phyloP scores from a whole-genome alignment of 2,797 vertebrate species.

The Odontamblyopus rebecca region DNA sequence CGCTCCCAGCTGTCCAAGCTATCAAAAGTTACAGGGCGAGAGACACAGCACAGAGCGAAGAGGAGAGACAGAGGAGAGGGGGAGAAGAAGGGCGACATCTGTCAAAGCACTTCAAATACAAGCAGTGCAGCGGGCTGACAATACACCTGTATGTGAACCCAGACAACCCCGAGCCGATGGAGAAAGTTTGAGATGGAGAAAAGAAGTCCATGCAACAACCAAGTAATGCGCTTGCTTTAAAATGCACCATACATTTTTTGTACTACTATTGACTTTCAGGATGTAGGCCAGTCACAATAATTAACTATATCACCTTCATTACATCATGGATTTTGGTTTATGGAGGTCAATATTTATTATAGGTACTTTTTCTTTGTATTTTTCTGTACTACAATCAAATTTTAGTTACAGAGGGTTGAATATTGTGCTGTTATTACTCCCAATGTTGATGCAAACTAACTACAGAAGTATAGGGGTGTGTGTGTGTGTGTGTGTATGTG shows the following conservation, averaged over 20 bases:
- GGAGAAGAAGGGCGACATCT: slow-evolving; percentile 37
- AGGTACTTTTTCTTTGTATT: no score
- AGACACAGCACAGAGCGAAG: slow-evolving; percentile 22
- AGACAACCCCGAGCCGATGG: slow-evolving; percentile 6
- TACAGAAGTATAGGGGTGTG: no score
- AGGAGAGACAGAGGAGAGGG: slow-evolving; percentile 14
- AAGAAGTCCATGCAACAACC: slow-evolving; percentile 1
- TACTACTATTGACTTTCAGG: background rate
- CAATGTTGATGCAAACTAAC: no score
- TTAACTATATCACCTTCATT: no score
- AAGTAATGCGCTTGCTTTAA: background rate
- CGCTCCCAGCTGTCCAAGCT: slow-evolving; percentile 64
- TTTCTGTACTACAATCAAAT: no score
- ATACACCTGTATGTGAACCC: slow-evolving; percentile 11
- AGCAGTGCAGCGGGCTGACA: slow-evolving; percentile 12
- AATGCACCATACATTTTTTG: background rate
- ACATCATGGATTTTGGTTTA: no score
- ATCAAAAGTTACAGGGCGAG: slow-evolving; percentile 47
- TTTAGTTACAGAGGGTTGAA: no score
- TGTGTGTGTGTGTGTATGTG: no score
- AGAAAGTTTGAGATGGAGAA: slow-evolving; percentile 6
- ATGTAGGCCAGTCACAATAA: background rate
- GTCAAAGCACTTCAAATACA: slow-evolving; percentile 43
- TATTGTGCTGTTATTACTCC: no score
- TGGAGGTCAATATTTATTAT: no score